Conservation (phyloP, 1,140 invertebrate species). For the Maniola jurtina region DNA sequence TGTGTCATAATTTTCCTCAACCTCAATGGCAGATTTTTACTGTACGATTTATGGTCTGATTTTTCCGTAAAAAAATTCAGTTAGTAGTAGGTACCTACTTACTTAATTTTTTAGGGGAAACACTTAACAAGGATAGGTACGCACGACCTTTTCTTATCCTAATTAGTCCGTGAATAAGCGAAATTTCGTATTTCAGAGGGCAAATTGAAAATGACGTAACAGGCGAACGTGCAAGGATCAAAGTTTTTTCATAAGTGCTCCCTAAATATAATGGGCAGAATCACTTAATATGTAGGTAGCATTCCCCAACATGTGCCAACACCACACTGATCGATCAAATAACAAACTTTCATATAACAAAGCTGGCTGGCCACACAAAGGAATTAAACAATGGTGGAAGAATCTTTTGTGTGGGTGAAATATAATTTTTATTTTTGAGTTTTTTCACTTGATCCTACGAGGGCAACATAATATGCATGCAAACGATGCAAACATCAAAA, state of each 20-base stretch:
- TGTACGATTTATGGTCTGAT: no score
- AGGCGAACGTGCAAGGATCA: background rate
- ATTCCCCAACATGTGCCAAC: conserved; percentile 1
- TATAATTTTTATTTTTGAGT: background rate
- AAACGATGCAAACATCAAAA: no score
- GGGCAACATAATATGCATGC: background rate
- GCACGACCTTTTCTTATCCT: no score
- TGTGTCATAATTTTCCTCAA: no score
- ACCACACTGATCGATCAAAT: background rate
- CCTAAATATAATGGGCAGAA: background rate
- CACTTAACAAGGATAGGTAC: no score
- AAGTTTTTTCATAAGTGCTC: background rate
- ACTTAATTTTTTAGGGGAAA: no score
- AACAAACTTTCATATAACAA: background rate
- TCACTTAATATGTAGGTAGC: background rate
- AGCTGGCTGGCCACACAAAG: background rate
- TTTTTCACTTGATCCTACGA: background rate
- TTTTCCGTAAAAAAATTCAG: no score
- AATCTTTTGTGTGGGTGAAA: background rate
- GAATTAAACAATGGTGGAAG: conserved; percentile 2
- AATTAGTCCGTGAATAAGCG: no score
- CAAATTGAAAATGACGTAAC: background rate
- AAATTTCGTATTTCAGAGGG: background rate
- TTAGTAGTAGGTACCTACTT: no score
- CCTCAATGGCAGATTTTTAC: no score